A percentile compares a stretch with the other conserved stretches of the same genome.
These are phyloP conservation scores for Listronotus bonariensis DNA, from an alignment of 1,140 invertebrate species.

Conservation along the genomic window DNA sequence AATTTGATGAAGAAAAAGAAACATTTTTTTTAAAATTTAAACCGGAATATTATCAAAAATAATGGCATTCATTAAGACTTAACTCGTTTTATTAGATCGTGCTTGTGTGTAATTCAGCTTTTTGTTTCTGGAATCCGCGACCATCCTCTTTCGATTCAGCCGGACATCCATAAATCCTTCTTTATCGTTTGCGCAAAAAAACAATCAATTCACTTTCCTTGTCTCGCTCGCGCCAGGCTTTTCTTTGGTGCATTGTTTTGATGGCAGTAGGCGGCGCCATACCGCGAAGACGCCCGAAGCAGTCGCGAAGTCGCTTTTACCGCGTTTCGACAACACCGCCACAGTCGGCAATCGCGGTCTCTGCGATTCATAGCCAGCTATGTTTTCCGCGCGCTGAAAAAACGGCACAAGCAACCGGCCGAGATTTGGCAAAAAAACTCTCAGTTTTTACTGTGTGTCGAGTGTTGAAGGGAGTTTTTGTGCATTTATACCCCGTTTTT, in stretches of 20 bases:
- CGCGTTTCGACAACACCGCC: constrained; percentile 27
- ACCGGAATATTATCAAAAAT: not conserved
- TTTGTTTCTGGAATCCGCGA: constrained; percentile 7
- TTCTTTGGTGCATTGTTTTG: constrained; percentile 33
- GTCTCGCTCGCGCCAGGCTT: constrained; percentile 32
- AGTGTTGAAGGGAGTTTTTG: constrained; percentile 21
- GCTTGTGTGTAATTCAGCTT: constrained; percentile 2
- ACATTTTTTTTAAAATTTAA: too few relatives aligned
- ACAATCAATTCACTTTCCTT: constrained; percentile 35
- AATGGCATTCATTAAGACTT: constrained; percentile 6
- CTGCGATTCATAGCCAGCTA: constrained; percentile 29
- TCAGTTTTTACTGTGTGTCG: constrained; percentile 13
- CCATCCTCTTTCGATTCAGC: constrained; percentile 17
- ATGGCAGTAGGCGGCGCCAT: constrained; percentile 29
- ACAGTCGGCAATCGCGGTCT: constrained; percentile 35
- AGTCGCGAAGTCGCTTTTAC: constrained; percentile 21
- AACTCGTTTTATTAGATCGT: constrained; percentile 8
- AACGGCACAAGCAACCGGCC: constrained; percentile 23
- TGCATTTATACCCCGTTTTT: constrained; percentile 22
- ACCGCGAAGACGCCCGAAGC: constrained; percentile 33
- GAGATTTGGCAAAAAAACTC: constrained; percentile 19
- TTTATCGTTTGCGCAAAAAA: constrained; percentile 24
- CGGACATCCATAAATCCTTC: constrained; percentile 22
- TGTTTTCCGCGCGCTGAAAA: constrained; percentile 32
- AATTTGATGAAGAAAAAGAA: too few relatives aligned